Evolutionary conservation across 2,113 vertebrate species (phyloP), one percentile per base, ranked within the genome.

Genomic region (Corythornis madagascariensis): DNA sequence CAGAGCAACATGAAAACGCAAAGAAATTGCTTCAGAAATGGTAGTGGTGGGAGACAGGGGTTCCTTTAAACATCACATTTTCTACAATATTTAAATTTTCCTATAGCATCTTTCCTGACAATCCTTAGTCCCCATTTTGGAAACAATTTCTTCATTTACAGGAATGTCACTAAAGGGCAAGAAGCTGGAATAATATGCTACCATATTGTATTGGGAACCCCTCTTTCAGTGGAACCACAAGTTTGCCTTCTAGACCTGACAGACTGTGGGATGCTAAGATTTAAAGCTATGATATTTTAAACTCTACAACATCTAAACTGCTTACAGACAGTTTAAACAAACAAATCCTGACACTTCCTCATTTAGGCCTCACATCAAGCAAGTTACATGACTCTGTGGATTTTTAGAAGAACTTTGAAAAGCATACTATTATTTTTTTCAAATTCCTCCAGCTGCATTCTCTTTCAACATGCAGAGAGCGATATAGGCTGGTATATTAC

Each of bases 291-390:
- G 9, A 70, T 90, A 81, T 93, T 93, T 90, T 81, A 48, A 84
- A 40, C 65, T 86, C 69, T 77, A 40, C 71, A 81, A 71, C 40
- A 71, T 57, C 35, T 91, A 90, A 90, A 61, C 65, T 83, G 45
- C 69, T 95, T 94, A 90, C 28, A 60, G 61, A 56, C 35, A 77
- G 65, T 69, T 88, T 94, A 86, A 89, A 93, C 63, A 87, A 88
- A 74, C 2, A 42, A 67, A 70, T 52, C 52, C 73, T 71, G 52
- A 81, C 61, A 90, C 73, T 88, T 88, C 76, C 73, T 83, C 77
- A 42, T 61, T 81, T 88, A 77, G 13, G 56, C 75, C 21, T 48
- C 47, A 21, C 47, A 18, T 73, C 53, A 80, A 83, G 55, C 26
- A 77, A 77, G 4, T 24, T 72, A 60, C 69, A 69, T 33, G 52